Base-by-base conservation (phyloP, 2,888 invertebrate species). In the Pheosia tremula region DNA sequence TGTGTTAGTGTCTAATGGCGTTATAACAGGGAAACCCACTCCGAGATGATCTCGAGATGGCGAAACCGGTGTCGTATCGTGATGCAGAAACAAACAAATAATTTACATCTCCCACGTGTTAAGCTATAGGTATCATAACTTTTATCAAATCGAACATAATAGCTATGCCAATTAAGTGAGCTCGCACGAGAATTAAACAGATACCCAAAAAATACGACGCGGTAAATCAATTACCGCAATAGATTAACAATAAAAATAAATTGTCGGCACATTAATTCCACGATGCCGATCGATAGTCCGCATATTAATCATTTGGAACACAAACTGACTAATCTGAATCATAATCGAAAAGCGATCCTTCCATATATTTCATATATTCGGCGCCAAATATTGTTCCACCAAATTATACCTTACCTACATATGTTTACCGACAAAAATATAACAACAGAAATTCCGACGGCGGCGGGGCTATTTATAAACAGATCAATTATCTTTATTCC, bases 171-270 rank as follows among this genome's bases (percentile, higher is more conserved):
- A 75, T 75, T 71, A 73, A 61, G 52, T 68, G 69, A 69, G 59
- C 67, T 63, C 62, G 52, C 41, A 45, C 56, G 45, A 56, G 60
- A 69, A 68, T 63, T 68, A 62, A 66, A 62, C 55, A 41, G 45
- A 8, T 57, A 56, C 6, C 57, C 58, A 60, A 66, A 75, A 63
- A 38, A 41, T 43, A 45, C 60, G 9, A 65, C 62, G 75, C 73
- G 73, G 61, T 67, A 69, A 76, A 76, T 76, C 76, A 71, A 76
- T 75, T 68, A 69, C 63, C 62, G 64, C 64, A 68, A 76, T 75
- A 74, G 70, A 68, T 74, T 63, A 70, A 69, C 63, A 60, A 59
- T 62, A 63, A 61, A 69, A 64, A 68, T 74, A 67, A 61, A 64
- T 71, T 62, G 65, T 68, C 38, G 63, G 58, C 56, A 59, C 66